phyloP scores from a whole-genome alignment of 2,888 invertebrate species.

The Drosophila aldrichi region DNA sequence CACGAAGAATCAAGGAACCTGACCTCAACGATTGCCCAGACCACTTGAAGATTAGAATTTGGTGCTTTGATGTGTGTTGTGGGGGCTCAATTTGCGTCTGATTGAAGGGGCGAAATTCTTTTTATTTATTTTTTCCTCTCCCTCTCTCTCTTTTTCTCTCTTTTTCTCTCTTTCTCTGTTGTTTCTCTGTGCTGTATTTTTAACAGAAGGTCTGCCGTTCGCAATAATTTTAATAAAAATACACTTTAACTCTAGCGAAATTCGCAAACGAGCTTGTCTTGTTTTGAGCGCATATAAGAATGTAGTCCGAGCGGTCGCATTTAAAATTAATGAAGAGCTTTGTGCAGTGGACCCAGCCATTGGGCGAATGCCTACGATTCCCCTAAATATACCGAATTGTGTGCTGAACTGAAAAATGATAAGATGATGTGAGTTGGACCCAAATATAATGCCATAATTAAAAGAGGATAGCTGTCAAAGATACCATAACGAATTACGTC shows the following conservation, averaged over 20 bases:
- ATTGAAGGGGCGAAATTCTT: slow-evolving; percentile 29
- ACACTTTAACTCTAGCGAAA: slow-evolving; percentile 17
- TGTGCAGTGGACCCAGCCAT: slow-evolving; percentile 16
- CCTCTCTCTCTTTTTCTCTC: too few species aligned
- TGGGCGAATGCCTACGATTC: slow-evolving; percentile 1
- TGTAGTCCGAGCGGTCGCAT: slow-evolving; percentile 10
- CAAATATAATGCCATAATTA: slow-evolving; percentile 26
- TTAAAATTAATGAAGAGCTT: slow-evolving; percentile 25
- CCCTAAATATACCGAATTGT: slow-evolving; percentile 32
- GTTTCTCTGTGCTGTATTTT: neutral
- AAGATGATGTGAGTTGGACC: slow-evolving; percentile 1
- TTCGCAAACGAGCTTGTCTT: slow-evolving; percentile 7
- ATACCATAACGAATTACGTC: neutral
- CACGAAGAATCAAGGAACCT: slow-evolving; percentile 7
- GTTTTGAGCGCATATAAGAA: slow-evolving; percentile 2
- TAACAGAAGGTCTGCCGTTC: slow-evolving; percentile 12
- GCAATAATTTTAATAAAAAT: slow-evolving; percentile 16
- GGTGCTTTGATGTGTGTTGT: slow-evolving; percentile 52
- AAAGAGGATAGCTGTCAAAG: slow-evolving; percentile 2
- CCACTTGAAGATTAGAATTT: slow-evolving; percentile 46
- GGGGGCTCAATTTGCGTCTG: slow-evolving; percentile 10
- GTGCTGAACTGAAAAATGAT: slow-evolving; percentile 66
- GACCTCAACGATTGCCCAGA: slow-evolving; percentile 23
- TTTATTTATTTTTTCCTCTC: neutral
- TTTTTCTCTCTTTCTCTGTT: neutral